Percentiles rank a stretch among this genome's conserved stretches.
Conservation (phyloP, 2,888 invertebrate genomes). For the Brachyptera putata region DNA sequence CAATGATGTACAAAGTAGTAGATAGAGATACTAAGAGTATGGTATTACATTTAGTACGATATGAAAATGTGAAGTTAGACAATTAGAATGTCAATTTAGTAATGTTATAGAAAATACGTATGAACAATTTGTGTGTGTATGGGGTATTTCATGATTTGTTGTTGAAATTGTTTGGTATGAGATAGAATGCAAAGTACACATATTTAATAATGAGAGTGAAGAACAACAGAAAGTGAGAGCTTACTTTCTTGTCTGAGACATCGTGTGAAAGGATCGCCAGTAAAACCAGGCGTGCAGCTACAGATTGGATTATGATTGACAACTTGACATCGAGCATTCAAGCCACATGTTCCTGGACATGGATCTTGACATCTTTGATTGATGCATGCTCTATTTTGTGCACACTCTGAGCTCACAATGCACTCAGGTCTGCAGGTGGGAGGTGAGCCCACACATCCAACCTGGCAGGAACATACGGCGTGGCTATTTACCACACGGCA, state of each 20-base stretch:
- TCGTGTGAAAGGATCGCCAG: conserved; percentile 40
- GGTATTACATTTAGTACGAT: too few relatives aligned
- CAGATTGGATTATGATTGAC: conserved; percentile 72
- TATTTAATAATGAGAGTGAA: too few relatives aligned
- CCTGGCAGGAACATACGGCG: conserved; percentile 72
- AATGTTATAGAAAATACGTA: neutral
- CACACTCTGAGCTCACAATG: conserved; percentile 72
- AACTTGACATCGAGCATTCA: conserved; percentile 72
- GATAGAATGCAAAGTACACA: too few relatives aligned
- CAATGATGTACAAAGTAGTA: neutral
- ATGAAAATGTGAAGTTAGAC: too few relatives aligned
- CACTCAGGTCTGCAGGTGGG: conserved; percentile 75
- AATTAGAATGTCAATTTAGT: too few relatives aligned
- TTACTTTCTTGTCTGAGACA: conserved; percentile 56
- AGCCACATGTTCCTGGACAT: conserved; percentile 71
- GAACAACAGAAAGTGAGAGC: too few relatives aligned
- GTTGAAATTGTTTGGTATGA: too few relatives aligned
- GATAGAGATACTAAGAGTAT: neutral
- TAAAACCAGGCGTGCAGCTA: conserved; percentile 41
- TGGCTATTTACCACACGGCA: conserved; percentile 67
- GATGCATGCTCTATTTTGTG: conserved; percentile 68
- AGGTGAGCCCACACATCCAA: conserved; percentile 68
- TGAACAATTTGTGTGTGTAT: neutral
- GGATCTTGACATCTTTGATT: conserved; percentile 74
- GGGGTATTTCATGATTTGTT: too few relatives aligned